Conservation (phyloP, 2,113 vertebrate species). For the Bubo blakistoni region DNA sequence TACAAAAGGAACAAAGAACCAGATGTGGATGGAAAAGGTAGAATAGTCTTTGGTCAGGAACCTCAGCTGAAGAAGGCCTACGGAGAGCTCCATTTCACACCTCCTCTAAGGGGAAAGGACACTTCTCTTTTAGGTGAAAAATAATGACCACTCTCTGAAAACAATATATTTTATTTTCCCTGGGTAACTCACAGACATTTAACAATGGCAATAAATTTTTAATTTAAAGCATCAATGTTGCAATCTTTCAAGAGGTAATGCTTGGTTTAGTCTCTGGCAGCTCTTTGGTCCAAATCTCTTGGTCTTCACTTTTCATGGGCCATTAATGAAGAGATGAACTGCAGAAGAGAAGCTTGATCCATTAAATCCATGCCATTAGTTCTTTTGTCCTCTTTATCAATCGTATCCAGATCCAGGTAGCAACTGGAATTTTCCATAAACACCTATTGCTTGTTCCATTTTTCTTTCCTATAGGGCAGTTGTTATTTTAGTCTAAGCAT, state of each 20-base stretch:
- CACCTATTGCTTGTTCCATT: not conserved
- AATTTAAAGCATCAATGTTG: constrained; percentile 57
- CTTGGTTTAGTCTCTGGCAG: constrained; percentile 52
- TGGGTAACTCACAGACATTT: not conserved
- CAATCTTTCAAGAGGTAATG: constrained; percentile 51
- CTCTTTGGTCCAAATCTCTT: constrained; percentile 52
- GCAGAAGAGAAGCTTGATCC: constrained; percentile 47
- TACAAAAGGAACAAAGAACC: not conserved
- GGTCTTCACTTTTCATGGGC: constrained; percentile 57
- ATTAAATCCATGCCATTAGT: constrained; percentile 45
- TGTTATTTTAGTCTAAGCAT: constrained; percentile 11
- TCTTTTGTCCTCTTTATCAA: constrained; percentile 47
- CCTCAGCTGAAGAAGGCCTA: not conserved
- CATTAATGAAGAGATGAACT: constrained; percentile 63
- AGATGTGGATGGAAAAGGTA: not conserved
- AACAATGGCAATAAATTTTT: constrained; percentile 55
- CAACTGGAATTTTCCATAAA: constrained; percentile 43
- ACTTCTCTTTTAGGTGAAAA: constrained; percentile 10
- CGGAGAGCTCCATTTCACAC: not conserved
- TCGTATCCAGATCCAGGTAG: not conserved
- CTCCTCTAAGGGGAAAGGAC: not conserved
- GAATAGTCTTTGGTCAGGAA: not conserved
- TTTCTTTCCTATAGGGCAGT: not conserved
- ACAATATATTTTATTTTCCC: constrained; percentile 28
- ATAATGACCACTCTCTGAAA: not conserved